phyloP scores from a whole-genome alignment of 2,888 invertebrate genomes.

The Papilio demoleus region DNA sequence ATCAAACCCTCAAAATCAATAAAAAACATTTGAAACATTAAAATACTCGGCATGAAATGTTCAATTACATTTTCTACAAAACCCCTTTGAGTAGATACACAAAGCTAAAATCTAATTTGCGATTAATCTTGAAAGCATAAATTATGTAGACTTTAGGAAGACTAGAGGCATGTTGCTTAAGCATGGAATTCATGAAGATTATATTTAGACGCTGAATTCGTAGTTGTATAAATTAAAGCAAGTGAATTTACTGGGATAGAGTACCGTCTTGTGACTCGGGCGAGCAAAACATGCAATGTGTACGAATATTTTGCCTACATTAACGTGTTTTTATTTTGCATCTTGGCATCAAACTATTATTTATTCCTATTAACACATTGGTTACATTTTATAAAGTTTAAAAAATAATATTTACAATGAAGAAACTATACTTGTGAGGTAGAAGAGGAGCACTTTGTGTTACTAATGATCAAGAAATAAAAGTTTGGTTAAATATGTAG shows the following conservation, averaged over 20 bases:
- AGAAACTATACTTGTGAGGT: too few species aligned
- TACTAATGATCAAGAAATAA: too few species aligned
- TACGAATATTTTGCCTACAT: neutral
- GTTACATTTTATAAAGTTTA: too few species aligned
- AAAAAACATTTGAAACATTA: neutral
- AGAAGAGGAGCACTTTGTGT: too few species aligned
- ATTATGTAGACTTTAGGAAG: constrained; percentile 21
- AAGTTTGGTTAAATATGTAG: too few species aligned
- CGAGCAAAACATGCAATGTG: neutral
- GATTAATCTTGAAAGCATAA: constrained; percentile 31
- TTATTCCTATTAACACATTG: too few species aligned
- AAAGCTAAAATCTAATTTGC: constrained; percentile 36
- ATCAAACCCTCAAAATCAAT: neutral
- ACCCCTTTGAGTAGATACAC: constrained; percentile 28
- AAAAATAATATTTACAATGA: too few species aligned
- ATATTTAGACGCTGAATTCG: constrained; percentile 18
- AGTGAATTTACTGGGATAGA: constrained; percentile 9
- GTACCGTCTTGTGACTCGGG: neutral
- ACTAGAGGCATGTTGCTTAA: constrained; percentile 1
- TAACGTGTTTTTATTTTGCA: neutral
- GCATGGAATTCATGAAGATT: constrained; percentile 16
- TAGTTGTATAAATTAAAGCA: constrained; percentile 15
- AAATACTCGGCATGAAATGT: neutral
- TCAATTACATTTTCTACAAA: constrained; percentile 14
- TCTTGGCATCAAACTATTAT: too few species aligned